Percentiles rank a stretch among this genome's conserved stretches.
These are phyloP conservation scores for Sinosuthora webbiana DNA, from an alignment of 2,113 vertebrate genomes.

Conservation along the genomic window DNA sequence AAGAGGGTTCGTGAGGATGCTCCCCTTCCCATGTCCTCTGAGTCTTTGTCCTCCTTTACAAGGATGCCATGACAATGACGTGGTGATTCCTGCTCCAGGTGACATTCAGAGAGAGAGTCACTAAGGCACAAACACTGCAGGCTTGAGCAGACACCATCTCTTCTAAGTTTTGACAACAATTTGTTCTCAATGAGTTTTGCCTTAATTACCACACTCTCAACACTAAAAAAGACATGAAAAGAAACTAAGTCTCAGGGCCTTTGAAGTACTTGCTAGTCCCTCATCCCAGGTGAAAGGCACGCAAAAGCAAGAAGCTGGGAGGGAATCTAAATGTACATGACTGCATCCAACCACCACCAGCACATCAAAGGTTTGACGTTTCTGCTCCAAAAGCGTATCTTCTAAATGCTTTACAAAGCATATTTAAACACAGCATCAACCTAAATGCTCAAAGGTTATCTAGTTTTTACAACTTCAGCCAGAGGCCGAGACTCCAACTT, in stretches of 20 bases:
- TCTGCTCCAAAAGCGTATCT: background rate
- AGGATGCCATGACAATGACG: background rate
- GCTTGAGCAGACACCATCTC: background rate
- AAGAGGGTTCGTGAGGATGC: background rate
- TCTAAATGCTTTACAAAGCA: background rate
- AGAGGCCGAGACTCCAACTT: background rate
- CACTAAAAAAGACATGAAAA: background rate
- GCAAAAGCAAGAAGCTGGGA: background rate
- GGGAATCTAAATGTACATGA: accelerated
- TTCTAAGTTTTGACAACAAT: background rate
- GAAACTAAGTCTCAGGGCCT: background rate
- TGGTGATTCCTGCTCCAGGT: background rate
- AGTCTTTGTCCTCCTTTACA: background rate
- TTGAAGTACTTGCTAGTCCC: background rate
- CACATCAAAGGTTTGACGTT: background rate
- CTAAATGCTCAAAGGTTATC: background rate
- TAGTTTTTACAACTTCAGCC: background rate
- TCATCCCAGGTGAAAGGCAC: background rate
- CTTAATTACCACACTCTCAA: background rate
- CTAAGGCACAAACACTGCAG: background rate
- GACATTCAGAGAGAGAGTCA: background rate
- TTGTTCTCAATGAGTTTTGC: background rate
- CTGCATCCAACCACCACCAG: background rate
- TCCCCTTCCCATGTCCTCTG: background rate
- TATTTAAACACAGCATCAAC: background rate